Base-by-base conservation (phyloP, 2,888 invertebrate genomes). In the Eupithecia vulgata region DNA sequence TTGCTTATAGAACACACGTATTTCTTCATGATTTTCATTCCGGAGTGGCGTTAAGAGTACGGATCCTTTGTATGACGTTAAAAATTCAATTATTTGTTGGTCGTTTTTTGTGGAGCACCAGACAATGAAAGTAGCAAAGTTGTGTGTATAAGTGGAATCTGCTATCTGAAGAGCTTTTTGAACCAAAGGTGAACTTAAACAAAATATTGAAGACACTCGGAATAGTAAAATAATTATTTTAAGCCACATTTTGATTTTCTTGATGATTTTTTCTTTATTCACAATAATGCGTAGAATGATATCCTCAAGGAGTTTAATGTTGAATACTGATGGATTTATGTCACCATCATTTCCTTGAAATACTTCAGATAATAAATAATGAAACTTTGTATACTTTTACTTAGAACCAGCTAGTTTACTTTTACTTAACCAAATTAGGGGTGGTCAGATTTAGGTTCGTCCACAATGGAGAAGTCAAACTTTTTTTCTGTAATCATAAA, bases 41-140 rank as follows among this genome's bases (percentile, higher is more conserved):
- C 77, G 73, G 69, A 85, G 66, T 42, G 81, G 71, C 30, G 79
- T 72, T 40, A 82, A 82, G 1, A 84, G 71, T 1, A 88, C 81
- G 21, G 82, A 73, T 0, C 89, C 86, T 5, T 78, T 35, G 67
- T 80, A 90, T 35, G 69, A 72, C 42, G 74, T 71, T 5, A 90
- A 75, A 75, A 88, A 89, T 1, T 77, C 73, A 35, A 81, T 78
- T 4, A 85, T 77, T 67, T 79, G 73, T 42, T 80, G 75, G 17
- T 83, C 74, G 70, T 75, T 76, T 2, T 73, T 42, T 5, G 15
- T 21, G 7, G 25, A 15, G 68, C 76, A 77, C 89, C 88, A 89
- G 35, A 86, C 80, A 0, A 91, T 81, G 3, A 85, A 79, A 0
- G 87, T 88, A 3, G 80, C 76, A 35, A 78, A 77, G 45, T 83